These are phyloP conservation scores for Musca domestica DNA, from an alignment of 1,140 invertebrate genomes.

Conservation along the genomic window DNA sequence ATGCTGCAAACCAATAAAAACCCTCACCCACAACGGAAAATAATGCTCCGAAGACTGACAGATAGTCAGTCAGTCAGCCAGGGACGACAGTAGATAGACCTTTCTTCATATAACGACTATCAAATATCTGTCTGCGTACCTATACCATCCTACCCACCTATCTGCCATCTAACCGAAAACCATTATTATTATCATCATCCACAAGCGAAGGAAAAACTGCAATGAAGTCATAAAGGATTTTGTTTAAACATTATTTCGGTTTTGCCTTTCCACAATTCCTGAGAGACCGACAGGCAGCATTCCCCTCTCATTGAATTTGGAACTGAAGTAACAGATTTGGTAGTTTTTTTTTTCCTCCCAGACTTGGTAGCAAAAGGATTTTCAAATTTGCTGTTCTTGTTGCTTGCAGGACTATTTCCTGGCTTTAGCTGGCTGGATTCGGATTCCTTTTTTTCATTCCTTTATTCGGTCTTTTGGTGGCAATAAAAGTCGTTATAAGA, in stretches of 20 bases:
- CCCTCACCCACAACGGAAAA: too few species aligned
- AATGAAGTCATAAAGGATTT: constrained; percentile 21
- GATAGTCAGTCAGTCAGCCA: too few species aligned
- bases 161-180: constrained; percentile 3
- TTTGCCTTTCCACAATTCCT: not conserved
- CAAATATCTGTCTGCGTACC: not conserved
- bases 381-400: too few species aligned
- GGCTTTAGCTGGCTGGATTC: not conserved
- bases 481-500: constrained; percentile 3
- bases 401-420: not conserved
- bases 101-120: too few species aligned
- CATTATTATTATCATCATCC: constrained; percentile 10
- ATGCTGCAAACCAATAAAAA: too few species aligned
- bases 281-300: too few species aligned
- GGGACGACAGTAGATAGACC: too few species aligned
- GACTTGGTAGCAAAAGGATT: too few species aligned
- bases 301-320: too few species aligned
- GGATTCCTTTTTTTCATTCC: not conserved
- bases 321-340: constrained; percentile 6
- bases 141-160: not conserved
- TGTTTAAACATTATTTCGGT: constrained; percentile 15
- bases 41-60: too few species aligned
- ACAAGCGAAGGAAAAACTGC: not conserved
- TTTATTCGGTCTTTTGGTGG: not conserved
- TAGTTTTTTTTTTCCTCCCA: too few species aligned